Conservation (phyloP, 2,797 vertebrate species). For the Champsocephalus esox region DNA sequence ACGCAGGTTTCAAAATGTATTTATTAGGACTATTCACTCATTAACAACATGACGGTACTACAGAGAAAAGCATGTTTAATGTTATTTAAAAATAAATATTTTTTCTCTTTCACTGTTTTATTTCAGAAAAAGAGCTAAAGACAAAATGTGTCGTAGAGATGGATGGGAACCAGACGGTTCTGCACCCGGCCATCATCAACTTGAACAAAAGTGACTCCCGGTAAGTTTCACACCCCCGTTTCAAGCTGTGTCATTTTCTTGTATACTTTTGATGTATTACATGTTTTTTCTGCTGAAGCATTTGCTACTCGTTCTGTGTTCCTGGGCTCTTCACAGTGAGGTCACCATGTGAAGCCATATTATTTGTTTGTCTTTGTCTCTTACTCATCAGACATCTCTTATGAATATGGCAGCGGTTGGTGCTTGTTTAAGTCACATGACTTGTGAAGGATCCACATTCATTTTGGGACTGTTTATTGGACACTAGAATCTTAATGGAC, state of each 20-base stretch:
- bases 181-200: conserved; percentile 75
- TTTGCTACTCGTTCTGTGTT: neutral
- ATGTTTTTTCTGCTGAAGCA: neutral
- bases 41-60: neutral
- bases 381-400: neutral
- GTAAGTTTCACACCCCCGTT: conserved; percentile 54
- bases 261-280: neutral
- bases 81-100: neutral
- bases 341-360: neutral
- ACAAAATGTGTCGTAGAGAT: conserved; percentile 86
- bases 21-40: neutral
- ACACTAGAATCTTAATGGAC: too few relatives aligned
- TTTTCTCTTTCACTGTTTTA: neutral
- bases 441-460: neutral
- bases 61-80: neutral
- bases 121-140: conserved; percentile 82
- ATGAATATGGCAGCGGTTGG: neutral
- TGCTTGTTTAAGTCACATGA: neutral
- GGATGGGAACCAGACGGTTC: conserved; percentile 83
- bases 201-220: conserved; percentile 81
- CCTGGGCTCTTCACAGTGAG: too few relatives aligned
- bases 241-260: neutral
- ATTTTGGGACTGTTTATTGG: too few relatives aligned
- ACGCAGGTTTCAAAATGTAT: neutral
- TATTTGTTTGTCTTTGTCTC: neutral